phyloP scores from a whole-genome alignment of 1,140 invertebrate species.

The Battus philenor region DNA sequence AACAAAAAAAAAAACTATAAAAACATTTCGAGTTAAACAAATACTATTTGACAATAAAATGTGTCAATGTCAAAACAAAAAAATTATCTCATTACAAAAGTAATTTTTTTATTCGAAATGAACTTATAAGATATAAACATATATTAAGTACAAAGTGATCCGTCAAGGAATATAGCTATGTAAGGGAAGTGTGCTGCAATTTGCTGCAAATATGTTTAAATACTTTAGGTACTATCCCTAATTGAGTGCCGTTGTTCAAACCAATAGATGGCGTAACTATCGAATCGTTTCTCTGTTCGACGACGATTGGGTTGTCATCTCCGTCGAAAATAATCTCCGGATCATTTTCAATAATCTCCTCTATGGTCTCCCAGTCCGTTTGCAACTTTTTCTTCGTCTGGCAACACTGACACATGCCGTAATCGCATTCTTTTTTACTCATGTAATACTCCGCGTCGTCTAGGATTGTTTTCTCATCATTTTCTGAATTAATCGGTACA shows the following conservation, averaged over 20 bases:
- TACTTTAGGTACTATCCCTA: constrained; percentile 37
- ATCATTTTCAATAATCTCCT: constrained; percentile 67
- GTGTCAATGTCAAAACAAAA: no score
- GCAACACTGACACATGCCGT: constrained; percentile 61
- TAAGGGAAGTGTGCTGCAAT: constrained; percentile 32
- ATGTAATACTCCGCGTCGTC: constrained; percentile 59
- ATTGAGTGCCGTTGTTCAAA: constrained; percentile 19
- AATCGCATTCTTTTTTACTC: constrained; percentile 63
- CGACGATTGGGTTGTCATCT: constrained; percentile 52
- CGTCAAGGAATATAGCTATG: no score
- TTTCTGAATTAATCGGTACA: constrained; percentile 33
- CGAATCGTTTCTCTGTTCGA: constrained; percentile 31
- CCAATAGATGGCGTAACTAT: constrained; percentile 2
- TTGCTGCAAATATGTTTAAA: constrained; percentile 47
- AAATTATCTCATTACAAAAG: no score
- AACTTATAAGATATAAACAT: no score
- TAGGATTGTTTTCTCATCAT: constrained; percentile 54
- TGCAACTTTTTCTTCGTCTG: constrained; percentile 39
- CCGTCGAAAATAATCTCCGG: constrained; percentile 67
- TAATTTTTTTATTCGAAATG: no score
- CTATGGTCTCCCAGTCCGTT: constrained; percentile 61
- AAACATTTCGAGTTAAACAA: neutral
- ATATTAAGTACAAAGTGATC: no score
- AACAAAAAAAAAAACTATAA: constrained; percentile 7
- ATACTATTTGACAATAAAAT: no score